Base-by-base conservation (phyloP, 2,888 invertebrate genomes). In the Plutella xylostella region DNA sequence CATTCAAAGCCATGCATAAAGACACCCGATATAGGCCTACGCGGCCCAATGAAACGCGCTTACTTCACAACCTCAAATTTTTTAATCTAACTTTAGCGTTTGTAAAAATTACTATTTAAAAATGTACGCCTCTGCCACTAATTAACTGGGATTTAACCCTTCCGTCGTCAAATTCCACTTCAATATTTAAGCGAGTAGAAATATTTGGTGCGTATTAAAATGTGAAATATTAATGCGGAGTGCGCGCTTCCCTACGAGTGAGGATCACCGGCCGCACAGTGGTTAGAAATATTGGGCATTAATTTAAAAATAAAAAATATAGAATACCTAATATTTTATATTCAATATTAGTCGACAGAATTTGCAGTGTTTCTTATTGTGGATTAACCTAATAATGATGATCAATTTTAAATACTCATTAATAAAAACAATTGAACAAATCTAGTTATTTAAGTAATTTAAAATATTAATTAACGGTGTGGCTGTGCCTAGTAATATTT, bases 51-150 rank as follows among this genome's bases (percentile, higher is more conserved):
- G 55, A 51, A 44, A 17, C 53, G 56, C 60, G 61, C 62, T 63
- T 51, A 54, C 60, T 59, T 67, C 63, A 65, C 68, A 72, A 68
- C 73, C 72, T 73, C 72, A 72, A 58, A 66, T 74, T 82, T 77
- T 83, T 83, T 82, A 84, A 83, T 84, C 79, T 75, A 84, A 83
- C 82, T 84, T 83, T 77, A 72, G 72, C 82, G 77, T 83, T 82
- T 79, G 82, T 79, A 84, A 85, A 85, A 85, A 84, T 83, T 79
- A 83, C 78, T 79, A 74, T 77, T 83, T 82, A 80, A 83, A 83
- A 70, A 83, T 83, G 79, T 69, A 84, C 68, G 61, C 65, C 67
- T 48, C 60, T 61, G 73, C 76, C 72, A 63, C 79, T 79, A 82
- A 82, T 82, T 82, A 82, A 83, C 79, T 70, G 76, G 73, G 80